Conservation (phyloP, 2,797 vertebrate genomes). For the Poecilia wingei region DNA sequence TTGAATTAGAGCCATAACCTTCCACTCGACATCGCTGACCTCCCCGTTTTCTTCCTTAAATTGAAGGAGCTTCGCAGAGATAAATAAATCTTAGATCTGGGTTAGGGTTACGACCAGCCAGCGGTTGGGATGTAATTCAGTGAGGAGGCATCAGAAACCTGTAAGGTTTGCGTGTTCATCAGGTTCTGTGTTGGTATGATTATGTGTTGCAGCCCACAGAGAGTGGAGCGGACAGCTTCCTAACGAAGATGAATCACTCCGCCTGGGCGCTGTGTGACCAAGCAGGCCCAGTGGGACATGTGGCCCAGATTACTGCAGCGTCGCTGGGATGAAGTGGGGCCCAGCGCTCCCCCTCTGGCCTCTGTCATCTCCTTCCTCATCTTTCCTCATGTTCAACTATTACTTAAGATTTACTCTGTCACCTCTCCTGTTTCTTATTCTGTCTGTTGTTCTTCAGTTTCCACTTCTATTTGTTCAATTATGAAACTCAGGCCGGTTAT, state of each 20-base stretch:
- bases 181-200: conserved; percentile 37
- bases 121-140: conserved; percentile 4
- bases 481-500: neutral
- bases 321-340: conserved; percentile 39
- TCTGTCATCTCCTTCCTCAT: conserved; percentile 21
- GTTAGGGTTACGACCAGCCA: neutral
- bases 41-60: neutral
- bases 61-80: neutral
- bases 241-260: conserved; percentile 77
- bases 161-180: conserved; percentile 25
- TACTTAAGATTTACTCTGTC: conserved; percentile 13
- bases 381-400: conserved; percentile 10
- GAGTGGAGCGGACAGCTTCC: conserved; percentile 61
- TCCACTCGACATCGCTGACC: neutral
- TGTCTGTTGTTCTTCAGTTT: neutral
- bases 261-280: conserved; percentile 40
- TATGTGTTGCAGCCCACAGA: conserved; percentile 44
- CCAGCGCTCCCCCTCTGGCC: conserved; percentile 8
- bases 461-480: neutral
- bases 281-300: conserved; percentile 45
- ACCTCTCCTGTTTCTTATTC: neutral
- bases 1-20: neutral
- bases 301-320: conserved; percentile 61
- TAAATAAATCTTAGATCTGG: conserved; percentile 6
- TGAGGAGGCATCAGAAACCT: neutral